Conservation (phyloP, 1,140 invertebrate genomes). For the Galendromus occidentalis region DNA sequence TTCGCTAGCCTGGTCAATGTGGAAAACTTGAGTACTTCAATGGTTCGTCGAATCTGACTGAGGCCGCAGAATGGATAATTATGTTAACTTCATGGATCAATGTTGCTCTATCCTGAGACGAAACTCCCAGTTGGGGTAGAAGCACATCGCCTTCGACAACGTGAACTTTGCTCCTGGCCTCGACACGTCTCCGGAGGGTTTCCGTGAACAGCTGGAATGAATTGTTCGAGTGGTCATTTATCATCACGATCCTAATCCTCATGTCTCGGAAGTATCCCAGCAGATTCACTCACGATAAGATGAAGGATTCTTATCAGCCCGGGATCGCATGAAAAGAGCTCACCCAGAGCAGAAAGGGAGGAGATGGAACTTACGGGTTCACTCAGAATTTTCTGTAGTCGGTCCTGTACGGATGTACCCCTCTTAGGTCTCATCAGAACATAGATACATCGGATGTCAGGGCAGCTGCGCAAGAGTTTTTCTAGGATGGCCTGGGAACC, state of each 20-base stretch:
- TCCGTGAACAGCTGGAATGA: conserved; percentile 66
- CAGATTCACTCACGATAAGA: no score
- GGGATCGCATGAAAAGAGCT: no score
- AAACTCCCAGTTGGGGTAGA: conserved; percentile 64
- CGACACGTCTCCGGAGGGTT: conserved; percentile 46
- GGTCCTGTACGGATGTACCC: conserved; percentile 21
- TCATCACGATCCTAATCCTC: no score
- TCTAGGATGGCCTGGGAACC: conserved; percentile 30
- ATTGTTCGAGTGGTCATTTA: no score
- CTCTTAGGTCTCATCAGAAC: conserved; percentile 30
- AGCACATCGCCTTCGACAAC: conserved; percentile 78
- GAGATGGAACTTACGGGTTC: conserved; percentile 13
- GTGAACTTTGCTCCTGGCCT: conserved; percentile 53
- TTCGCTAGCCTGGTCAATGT: no score
- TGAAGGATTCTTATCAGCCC: no score
- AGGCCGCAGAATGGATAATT: conserved; percentile 93
- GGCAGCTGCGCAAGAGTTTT: conserved; percentile 31
- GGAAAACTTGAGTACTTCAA: conserved; percentile 32
- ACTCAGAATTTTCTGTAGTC: conserved; percentile 24
- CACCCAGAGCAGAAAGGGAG: no score
- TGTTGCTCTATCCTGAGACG: conserved; percentile 44
- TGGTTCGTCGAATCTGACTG: conserved; percentile 94
- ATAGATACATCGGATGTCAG: conserved; percentile 28
- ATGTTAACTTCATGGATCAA: conserved; percentile 55
- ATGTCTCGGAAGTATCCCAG: no score